Percentiles rank a stretch among this genome's conserved stretches.
These are phyloP conservation scores for Conger conger DNA, from an alignment of 2,113 vertebrate species.

Conservation along the genomic window DNA sequence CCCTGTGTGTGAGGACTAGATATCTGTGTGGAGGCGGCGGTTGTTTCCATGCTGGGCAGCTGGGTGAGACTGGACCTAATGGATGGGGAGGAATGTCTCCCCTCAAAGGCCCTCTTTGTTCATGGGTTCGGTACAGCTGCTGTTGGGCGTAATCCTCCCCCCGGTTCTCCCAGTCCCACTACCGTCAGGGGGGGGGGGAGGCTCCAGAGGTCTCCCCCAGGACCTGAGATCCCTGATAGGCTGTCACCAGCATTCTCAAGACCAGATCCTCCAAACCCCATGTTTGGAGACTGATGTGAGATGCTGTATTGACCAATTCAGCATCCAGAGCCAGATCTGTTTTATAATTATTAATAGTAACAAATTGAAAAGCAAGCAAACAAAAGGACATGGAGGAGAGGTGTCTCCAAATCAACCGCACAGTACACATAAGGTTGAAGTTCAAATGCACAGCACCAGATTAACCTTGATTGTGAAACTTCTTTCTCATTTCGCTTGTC, in stretches of 20 bases:
- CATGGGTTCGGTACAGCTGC: conserved; percentile 62
- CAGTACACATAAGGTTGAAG: too few relatives aligned
- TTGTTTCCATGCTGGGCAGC: conserved; percentile 28
- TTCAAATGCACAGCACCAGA: too few relatives aligned
- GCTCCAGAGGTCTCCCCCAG: neutral
- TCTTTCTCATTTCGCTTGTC: too few relatives aligned
- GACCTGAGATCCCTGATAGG: neutral
- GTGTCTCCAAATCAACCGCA: too few relatives aligned
- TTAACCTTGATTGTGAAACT: too few relatives aligned
- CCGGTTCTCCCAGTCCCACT: neutral
- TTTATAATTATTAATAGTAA: too few relatives aligned
- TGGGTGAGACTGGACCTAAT: conserved; percentile 41
- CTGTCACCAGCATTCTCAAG: neutral
- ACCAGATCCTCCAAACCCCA: neutral
- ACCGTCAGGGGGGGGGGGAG: neutral
- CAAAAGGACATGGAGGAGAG: too few relatives aligned
- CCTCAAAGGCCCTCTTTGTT: conserved; percentile 70
- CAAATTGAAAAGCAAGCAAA: neutral
- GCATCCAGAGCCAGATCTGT: too few relatives aligned
- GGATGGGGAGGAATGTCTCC: conserved; percentile 39
- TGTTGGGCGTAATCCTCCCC: conserved; percentile 43
- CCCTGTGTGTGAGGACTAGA: too few relatives aligned
- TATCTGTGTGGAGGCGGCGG: too few relatives aligned
- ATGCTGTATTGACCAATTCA: too few relatives aligned
- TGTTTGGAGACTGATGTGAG: neutral